Conservation (phyloP, 1,140 invertebrate species). For the Spodoptera litura region DNA sequence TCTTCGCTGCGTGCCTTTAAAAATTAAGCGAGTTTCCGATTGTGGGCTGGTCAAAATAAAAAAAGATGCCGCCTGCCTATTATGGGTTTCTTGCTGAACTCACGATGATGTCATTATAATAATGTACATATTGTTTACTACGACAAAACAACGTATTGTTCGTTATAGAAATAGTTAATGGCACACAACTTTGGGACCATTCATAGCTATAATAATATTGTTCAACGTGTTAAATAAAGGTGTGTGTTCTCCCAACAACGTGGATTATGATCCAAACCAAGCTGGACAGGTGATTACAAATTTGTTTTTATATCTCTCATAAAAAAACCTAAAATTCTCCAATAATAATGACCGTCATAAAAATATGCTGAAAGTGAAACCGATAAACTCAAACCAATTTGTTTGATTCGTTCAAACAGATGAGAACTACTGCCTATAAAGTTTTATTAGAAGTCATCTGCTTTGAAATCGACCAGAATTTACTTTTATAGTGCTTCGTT, state of each 20-base stretch:
- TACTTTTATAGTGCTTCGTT: neutral
- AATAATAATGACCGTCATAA: slow-evolving; percentile 29
- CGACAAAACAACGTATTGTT: slow-evolving; percentile 15
- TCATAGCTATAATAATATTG: too few relatives aligned
- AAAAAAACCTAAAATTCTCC: slow-evolving; percentile 10
- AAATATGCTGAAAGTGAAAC: slow-evolving; percentile 43
- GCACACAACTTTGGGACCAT: too few relatives aligned
- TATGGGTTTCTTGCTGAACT: slow-evolving; percentile 54
- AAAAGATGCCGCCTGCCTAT: slow-evolving; percentile 52
- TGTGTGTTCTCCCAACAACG: neutral
- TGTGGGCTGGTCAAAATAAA: slow-evolving; percentile 52
- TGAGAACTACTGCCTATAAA: slow-evolving; percentile 25
- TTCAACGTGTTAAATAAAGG: too few relatives aligned
- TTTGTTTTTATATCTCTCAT: slow-evolving; percentile 30
- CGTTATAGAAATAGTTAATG: neutral
- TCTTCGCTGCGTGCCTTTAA: neutral
- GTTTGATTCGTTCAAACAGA: slow-evolving; percentile 34
- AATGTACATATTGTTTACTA: slow-evolving; percentile 48
- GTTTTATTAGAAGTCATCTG: slow-evolving; percentile 18
- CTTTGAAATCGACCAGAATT: slow-evolving; percentile 14
- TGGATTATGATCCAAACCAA: neutral
- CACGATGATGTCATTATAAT: slow-evolving; percentile 57
- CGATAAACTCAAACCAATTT: slow-evolving; percentile 25
- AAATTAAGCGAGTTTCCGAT: neutral
- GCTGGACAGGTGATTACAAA: neutral